Conservation (phyloP, 2,888 invertebrate species). For the Limnephilus auricula region DNA sequence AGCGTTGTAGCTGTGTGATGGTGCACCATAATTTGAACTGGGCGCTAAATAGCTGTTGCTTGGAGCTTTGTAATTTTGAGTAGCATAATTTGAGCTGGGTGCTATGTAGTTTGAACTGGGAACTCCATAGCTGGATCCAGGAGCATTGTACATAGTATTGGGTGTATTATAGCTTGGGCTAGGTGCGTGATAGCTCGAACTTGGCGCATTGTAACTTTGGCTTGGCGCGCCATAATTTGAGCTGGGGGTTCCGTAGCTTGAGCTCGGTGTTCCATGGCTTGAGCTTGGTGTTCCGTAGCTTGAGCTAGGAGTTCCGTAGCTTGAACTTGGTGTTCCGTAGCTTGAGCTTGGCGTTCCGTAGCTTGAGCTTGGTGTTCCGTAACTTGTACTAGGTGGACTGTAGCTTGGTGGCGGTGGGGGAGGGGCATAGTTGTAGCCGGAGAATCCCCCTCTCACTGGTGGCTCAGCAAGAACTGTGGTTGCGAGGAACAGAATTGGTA, state of each 20-base stretch:
- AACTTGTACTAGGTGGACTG: constrained; percentile 66
- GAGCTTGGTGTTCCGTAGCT: constrained; percentile 67
- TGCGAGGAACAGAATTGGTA: constrained; percentile 49
- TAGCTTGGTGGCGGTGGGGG: constrained; percentile 47
- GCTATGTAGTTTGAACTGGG: constrained; percentile 71
- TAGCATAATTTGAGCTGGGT: constrained; percentile 67
- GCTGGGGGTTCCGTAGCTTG: constrained; percentile 69
- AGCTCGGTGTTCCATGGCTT: constrained; percentile 60
- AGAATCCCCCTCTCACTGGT: constrained; percentile 58
- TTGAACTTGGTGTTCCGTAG: constrained; percentile 68
- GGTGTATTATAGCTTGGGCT: constrained; percentile 56
- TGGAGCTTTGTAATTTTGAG: constrained; percentile 52
- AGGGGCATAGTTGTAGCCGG: constrained; percentile 62
- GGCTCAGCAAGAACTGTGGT: constrained; percentile 61
- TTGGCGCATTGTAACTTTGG: constrained; percentile 41
- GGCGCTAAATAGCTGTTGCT: constrained; percentile 54
- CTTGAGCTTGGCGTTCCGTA: constrained; percentile 68
- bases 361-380: constrained; percentile 58
- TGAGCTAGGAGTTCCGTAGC: constrained; percentile 58
- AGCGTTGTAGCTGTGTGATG: constrained; percentile 58
- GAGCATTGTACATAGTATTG: constrained; percentile 69
- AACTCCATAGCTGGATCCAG: constrained; percentile 68
- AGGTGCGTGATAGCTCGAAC: constrained; percentile 62
- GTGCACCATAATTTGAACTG: constrained; percentile 69
- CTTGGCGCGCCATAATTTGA: constrained; percentile 58